A percentile compares a stretch with the other conserved stretches of the same genome.
phyloP scores from a whole-genome alignment of 1,140 invertebrate genomes.

The Chionoecetes opilio region DNA sequence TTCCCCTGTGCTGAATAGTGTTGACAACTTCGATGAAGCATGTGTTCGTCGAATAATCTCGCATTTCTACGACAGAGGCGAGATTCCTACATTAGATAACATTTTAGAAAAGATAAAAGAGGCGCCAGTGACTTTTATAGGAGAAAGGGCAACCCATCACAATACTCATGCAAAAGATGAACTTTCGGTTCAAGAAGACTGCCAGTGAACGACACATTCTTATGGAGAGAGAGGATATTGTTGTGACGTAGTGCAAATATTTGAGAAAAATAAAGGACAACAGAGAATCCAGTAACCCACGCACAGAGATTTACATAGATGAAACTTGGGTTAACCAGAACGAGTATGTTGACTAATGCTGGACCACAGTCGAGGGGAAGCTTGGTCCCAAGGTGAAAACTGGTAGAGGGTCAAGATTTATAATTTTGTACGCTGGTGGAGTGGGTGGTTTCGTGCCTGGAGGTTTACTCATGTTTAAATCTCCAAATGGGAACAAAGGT shows the following conservation, averaged over 20 bases:
- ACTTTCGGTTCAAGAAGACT: neutral
- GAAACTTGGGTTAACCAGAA: slow-evolving; percentile 60
- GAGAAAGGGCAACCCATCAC: neutral
- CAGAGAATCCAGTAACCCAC: neutral
- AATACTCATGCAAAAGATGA: neutral
- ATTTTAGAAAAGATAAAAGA: neutral
- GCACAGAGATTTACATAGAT: slow-evolving; percentile 27
- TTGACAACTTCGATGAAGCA: no score
- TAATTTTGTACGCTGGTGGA: slow-evolving; percentile 79
- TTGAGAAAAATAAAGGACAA: slow-evolving; percentile 47
- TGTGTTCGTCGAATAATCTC: neutral
- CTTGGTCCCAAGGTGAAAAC: neutral
- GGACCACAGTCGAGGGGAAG: neutral
- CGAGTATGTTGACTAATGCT: neutral
- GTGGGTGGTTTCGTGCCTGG: slow-evolving; percentile 76
- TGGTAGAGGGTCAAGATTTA: slow-evolving; percentile 69
- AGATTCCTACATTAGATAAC: neutral
- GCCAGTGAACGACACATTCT: slow-evolving; percentile 8
- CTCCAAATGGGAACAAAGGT: slow-evolving; percentile 66
- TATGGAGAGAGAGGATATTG: slow-evolving; percentile 54
- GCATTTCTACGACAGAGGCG: neutral
- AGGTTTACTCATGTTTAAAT: slow-evolving; percentile 68
- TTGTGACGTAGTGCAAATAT: neutral
- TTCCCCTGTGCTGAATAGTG: no score
- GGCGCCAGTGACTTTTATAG: neutral